phyloP scores from a whole-genome alignment of 1,140 invertebrate genomes.

The Aphidius gifuensis region DNA sequence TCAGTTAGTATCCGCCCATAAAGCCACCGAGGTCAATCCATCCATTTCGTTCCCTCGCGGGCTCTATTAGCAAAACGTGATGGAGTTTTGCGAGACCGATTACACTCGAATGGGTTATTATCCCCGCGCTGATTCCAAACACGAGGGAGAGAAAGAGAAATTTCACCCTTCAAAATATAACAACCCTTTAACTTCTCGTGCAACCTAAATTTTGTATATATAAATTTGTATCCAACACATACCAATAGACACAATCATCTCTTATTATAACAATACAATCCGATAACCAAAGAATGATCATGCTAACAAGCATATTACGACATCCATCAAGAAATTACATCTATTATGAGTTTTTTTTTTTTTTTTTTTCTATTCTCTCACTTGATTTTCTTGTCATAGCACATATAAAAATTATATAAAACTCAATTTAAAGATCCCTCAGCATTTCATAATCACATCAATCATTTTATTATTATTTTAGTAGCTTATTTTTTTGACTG shows the following conservation, averaged over 20 bases:
- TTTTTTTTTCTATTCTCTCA: too few relatives aligned
- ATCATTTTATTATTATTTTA: too few relatives aligned
- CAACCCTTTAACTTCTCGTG: background rate
- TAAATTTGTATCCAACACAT: slow-evolving; percentile 1
- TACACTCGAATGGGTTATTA: slow-evolving; percentile 57
- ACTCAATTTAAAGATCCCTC: too few relatives aligned
- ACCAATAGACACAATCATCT: background rate
- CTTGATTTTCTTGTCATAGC: too few relatives aligned
- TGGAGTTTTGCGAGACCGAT: slow-evolving; percentile 58
- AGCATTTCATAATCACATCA: too few relatives aligned
- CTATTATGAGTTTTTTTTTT: too few relatives aligned
- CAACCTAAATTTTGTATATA: background rate
- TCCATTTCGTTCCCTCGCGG: slow-evolving; percentile 38
- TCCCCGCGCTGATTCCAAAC: slow-evolving; percentile 28
- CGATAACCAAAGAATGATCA: slow-evolving; percentile 19
- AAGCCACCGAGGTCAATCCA: slow-evolving; percentile 40
- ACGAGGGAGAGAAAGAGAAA: background rate
- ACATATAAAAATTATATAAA: too few relatives aligned
- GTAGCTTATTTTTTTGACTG: too few relatives aligned
- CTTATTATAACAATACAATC: slow-evolving; percentile 22
- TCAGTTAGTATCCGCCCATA: slow-evolving; percentile 36
- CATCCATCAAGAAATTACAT: slow-evolving; percentile 17
- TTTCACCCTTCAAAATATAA: too few relatives aligned
- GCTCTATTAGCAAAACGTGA: slow-evolving; percentile 58
- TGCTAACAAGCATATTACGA: slow-evolving; percentile 6